Evolutionary conservation across 1,140 invertebrate genomes (phyloP).

Genomic region (Chlorops oryzae): DNA sequence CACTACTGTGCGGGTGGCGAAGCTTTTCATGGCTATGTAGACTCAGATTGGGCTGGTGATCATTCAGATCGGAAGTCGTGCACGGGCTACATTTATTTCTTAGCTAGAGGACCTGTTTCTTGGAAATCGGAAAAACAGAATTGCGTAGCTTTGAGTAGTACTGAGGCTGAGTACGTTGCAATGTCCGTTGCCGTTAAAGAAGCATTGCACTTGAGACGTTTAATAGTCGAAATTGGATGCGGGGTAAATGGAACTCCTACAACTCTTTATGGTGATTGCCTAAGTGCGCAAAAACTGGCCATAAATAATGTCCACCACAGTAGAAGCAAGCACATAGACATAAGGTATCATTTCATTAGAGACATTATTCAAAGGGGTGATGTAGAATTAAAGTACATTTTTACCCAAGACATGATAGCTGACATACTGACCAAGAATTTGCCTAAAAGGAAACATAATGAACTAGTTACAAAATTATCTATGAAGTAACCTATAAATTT

Average conservation of each 20-base stretch:
- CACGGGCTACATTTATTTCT: slow-evolving; percentile 9
- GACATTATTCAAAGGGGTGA: slow-evolving; percentile 9
- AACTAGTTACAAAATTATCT: too few species aligned
- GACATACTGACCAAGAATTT: slow-evolving; percentile 20
- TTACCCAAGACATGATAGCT: slow-evolving; percentile 15
- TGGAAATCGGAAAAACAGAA: slow-evolving; percentile 19
- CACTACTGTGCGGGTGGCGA: background rate
- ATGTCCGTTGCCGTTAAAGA: slow-evolving; percentile 26
- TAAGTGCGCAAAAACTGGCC: slow-evolving; percentile 18
- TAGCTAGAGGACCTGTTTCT: background rate
- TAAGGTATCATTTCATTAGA: too few species aligned
- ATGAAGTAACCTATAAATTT: too few species aligned
- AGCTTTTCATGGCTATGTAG: background rate
- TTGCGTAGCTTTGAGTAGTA: too few species aligned
- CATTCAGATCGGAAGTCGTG: slow-evolving; percentile 11
- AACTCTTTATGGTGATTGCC: slow-evolving; percentile 14
- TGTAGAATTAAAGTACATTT: slow-evolving; percentile 17
- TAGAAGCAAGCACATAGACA: too few species aligned
- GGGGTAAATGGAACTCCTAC: background rate
- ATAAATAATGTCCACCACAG: too few species aligned
- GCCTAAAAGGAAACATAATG: background rate
- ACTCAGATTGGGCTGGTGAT: slow-evolving; percentile 31
- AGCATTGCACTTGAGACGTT: background rate
- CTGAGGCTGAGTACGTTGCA: too few species aligned
- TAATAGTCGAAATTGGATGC: slow-evolving; percentile 10